Evolutionary conservation across 2,113 vertebrate genomes (phyloP).

Genomic region (Malurus melanocephalus): DNA sequence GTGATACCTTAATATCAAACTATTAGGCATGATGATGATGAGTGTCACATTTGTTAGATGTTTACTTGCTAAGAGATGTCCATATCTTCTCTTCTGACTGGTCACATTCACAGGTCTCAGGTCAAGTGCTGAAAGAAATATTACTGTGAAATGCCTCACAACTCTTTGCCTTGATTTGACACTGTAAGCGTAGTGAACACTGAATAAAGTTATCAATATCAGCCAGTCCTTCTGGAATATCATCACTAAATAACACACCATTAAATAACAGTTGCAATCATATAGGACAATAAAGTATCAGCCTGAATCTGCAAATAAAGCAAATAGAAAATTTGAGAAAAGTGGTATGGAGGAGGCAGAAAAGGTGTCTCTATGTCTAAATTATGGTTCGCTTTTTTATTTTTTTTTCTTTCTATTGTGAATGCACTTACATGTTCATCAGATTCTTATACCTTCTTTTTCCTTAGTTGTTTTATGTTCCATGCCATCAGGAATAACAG

Average conservation of each 20-base stretch:
- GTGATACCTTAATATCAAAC: not conserved
- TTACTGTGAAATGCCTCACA: not conserved
- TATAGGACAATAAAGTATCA: not conserved
- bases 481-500: not conserved
- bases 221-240: not conserved
- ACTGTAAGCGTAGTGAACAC: not conserved
- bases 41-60: not conserved
- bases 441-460: not conserved
- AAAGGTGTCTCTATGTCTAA: not conserved
- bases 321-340: not conserved
- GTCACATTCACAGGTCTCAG: not conserved
- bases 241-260: too few species aligned
- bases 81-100: not conserved
- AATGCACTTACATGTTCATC: not conserved
- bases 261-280: not conserved
- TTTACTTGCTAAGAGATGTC: not conserved
- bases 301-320: not conserved
- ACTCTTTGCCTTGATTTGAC: not conserved
- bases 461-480: not conserved
- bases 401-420: not conserved
- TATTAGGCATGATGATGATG: not conserved
- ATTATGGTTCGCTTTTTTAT: fast-evolving
- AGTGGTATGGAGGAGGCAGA: not conserved
- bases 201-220: not conserved
- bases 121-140: not conserved